Percentiles rank a stretch among this genome's conserved stretches.
These are phyloP conservation scores for Cacoxenus indagator DNA, from an alignment of 2,888 invertebrate genomes.

Conservation along the genomic window DNA sequence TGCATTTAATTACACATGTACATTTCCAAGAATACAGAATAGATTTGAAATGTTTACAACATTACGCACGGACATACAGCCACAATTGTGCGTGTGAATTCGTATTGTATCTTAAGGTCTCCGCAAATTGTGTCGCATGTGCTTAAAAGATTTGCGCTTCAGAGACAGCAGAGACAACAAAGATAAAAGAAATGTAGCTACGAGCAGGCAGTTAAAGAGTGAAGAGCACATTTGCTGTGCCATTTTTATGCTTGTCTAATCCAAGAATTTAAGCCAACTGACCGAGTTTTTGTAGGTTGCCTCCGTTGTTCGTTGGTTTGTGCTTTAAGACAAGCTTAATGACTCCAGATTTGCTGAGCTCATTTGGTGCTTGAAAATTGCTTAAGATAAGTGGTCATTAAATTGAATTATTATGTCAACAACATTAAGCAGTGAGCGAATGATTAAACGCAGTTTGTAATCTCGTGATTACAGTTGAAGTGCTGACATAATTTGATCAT, in stretches of 20 bases:
- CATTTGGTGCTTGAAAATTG: not conserved
- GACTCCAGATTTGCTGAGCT: not conserved
- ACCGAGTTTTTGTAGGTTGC: not conserved
- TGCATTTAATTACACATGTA: not conserved
- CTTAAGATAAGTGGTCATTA: not conserved
- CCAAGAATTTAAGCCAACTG: not conserved
- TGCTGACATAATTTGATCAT: not conserved
- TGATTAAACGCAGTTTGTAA: not conserved
- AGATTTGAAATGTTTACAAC: not conserved
- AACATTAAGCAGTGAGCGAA: not conserved
- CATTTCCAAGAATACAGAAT: not conserved
- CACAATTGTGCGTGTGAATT: not conserved
- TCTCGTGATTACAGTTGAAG: not conserved
- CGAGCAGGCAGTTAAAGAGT: not conserved
- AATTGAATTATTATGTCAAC: constrained; percentile 10
- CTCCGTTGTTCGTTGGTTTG: not conserved
- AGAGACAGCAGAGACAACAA: no score
- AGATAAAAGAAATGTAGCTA: no score
- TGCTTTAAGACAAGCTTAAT: not conserved
- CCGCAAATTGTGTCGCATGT: not conserved
- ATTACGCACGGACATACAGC: not conserved
- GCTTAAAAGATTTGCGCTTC: constrained; percentile 1
- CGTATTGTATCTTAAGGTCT: not conserved
- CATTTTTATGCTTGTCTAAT: not conserved
- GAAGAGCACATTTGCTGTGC: not conserved